Conservation (phyloP, 2,797 vertebrate species). For the Okamejei kenojei region DNA sequence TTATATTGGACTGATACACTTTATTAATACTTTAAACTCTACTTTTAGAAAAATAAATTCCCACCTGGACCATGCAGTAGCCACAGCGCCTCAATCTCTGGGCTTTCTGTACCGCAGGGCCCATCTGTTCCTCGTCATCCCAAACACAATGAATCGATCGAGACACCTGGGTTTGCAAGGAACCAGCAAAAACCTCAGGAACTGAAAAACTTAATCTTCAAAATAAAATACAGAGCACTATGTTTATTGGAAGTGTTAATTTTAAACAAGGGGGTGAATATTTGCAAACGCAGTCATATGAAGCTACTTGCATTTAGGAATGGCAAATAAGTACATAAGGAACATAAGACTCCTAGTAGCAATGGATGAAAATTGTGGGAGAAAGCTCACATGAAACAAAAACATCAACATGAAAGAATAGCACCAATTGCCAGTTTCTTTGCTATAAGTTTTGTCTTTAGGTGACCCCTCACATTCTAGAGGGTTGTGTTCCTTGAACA, state of each 20-base stretch:
- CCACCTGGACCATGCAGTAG: slow-evolving; percentile 80
- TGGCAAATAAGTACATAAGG: background rate
- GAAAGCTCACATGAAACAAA: background rate
- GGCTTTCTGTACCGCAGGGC: slow-evolving; percentile 51
- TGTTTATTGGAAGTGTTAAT: background rate
- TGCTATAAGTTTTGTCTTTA: background rate
- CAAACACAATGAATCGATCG: slow-evolving; percentile 54
- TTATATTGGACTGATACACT: background rate
- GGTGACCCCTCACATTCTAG: too few species aligned
- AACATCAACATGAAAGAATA: background rate
- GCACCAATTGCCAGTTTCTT: background rate
- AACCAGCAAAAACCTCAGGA: background rate
- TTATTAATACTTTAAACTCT: background rate
- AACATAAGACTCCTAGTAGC: background rate
- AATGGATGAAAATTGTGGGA: background rate
- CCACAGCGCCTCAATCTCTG: slow-evolving; percentile 71
- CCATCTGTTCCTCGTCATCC: slow-evolving; percentile 65
- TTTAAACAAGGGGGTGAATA: background rate
- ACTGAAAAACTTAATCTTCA: slow-evolving; percentile 8
- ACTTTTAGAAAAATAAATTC: slow-evolving; percentile 1
- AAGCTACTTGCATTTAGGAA: background rate
- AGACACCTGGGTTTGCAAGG: background rate
- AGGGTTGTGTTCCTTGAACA: too few species aligned
- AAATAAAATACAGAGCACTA: background rate
- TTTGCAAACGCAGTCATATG: background rate